Evolutionary conservation across 2,888 invertebrate genomes (phyloP).

Genomic region (Laspeyria flexula): DNA sequence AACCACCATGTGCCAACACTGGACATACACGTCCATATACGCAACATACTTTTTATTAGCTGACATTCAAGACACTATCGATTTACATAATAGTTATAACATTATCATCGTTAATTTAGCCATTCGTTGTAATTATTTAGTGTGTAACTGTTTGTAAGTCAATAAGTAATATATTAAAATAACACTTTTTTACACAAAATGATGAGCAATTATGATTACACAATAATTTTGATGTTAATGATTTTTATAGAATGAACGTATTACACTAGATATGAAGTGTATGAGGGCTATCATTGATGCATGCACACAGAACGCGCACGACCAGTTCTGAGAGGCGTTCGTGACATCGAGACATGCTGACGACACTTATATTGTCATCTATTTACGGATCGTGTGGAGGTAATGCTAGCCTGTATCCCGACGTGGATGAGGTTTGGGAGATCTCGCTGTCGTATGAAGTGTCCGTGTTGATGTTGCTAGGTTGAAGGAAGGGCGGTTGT

Average conservation of each 20-base stretch:
- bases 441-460: conserved; percentile 93
- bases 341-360: conserved; percentile 38
- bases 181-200: no score
- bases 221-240: no score
- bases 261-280: background rate
- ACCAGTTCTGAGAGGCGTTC: conserved; percentile 39
- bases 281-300: background rate
- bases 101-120: no score
- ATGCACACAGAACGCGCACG: conserved; percentile 7
- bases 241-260: no score
- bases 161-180: no score
- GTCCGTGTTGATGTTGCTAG: conserved; percentile 81
- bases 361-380: conserved; percentile 37
- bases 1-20: conserved; percentile 3
- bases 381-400: conserved; percentile 49
- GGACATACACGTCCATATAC: background rate
- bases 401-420: conserved; percentile 90
- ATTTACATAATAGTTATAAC: no score
- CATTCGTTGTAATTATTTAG: no score
- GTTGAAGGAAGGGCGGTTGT: conserved; percentile 61
- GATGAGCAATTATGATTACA: no score
- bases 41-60: no score
- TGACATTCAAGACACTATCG: no score
- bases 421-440: conserved; percentile 94
- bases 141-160: no score